Evolutionary conservation across 2,888 invertebrate species (phyloP).

Genomic region (Marronus borbonicus): DNA sequence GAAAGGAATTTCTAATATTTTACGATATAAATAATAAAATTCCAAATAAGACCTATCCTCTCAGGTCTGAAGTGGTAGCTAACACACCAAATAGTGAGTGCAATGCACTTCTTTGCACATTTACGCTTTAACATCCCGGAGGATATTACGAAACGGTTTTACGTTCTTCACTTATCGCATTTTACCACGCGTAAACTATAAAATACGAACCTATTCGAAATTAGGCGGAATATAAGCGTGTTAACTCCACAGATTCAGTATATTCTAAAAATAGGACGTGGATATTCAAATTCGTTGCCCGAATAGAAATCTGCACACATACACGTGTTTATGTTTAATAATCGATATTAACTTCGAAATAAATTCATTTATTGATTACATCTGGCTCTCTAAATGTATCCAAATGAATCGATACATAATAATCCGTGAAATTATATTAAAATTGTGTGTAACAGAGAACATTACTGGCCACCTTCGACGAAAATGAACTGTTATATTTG

Average conservation of each 20-base stretch:
- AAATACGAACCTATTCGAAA: neutral
- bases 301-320: neutral
- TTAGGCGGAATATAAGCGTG: neutral
- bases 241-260: slow-evolving; percentile 8
- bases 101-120: too few species aligned
- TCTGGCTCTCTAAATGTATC: slow-evolving; percentile 3
- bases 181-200: neutral
- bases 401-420: neutral
- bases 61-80: too few species aligned
- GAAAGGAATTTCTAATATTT: too few species aligned
- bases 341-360: slow-evolving; percentile 18
- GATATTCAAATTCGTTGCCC: neutral
- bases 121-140: neutral
- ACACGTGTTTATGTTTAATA: slow-evolving; percentile 18
- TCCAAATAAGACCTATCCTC: too few species aligned
- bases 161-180: slow-evolving; percentile 8
- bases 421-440: too few species aligned
- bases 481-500: too few species aligned
- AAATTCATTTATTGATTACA: slow-evolving; percentile 13
- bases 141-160: slow-evolving; percentile 24
- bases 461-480: too few species aligned
- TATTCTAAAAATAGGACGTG: neutral
- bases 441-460: too few species aligned
- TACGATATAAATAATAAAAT: too few species aligned
- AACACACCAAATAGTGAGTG: too few species aligned